Conservation (phyloP, 2,888 invertebrate genomes). For the Cosmopolites sordidus region DNA sequence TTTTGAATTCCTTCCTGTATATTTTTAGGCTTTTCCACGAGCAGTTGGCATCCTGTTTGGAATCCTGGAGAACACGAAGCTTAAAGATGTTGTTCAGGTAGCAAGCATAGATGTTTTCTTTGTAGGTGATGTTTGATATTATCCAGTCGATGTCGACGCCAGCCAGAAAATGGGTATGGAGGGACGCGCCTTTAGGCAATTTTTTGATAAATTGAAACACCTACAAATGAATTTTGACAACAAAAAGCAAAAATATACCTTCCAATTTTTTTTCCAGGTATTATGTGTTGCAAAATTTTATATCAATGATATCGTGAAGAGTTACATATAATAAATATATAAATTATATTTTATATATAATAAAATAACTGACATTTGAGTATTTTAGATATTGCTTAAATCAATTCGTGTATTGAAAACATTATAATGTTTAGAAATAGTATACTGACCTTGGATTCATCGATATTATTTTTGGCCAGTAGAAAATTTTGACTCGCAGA, state of each 20-base stretch:
- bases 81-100: constrained; percentile 38
- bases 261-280: too few relatives aligned
- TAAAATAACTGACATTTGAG: too few relatives aligned
- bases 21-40: constrained; percentile 53
- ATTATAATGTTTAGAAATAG: background rate
- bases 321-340: too few relatives aligned
- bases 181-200: constrained; percentile 72
- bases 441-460: constrained; percentile 51
- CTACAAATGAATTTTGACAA: constrained; percentile 5
- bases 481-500: constrained; percentile 66
- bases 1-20: constrained; percentile 41
- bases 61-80: constrained; percentile 38
- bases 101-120: constrained; percentile 55
- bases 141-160: constrained; percentile 60
- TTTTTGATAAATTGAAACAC: constrained; percentile 61
- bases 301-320: too few relatives aligned
- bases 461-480: constrained; percentile 55
- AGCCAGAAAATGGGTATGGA: constrained; percentile 68
- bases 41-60: constrained; percentile 34
- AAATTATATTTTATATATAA: too few relatives aligned
- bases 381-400: too few relatives aligned
- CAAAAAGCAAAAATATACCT: too few relatives aligned
- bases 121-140: constrained; percentile 58
- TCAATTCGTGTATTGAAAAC: too few relatives aligned
- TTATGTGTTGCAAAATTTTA: too few relatives aligned